Evolutionary conservation across 2,888 invertebrate species (phyloP).

Genomic region (Mythimna albipuncta): DNA sequence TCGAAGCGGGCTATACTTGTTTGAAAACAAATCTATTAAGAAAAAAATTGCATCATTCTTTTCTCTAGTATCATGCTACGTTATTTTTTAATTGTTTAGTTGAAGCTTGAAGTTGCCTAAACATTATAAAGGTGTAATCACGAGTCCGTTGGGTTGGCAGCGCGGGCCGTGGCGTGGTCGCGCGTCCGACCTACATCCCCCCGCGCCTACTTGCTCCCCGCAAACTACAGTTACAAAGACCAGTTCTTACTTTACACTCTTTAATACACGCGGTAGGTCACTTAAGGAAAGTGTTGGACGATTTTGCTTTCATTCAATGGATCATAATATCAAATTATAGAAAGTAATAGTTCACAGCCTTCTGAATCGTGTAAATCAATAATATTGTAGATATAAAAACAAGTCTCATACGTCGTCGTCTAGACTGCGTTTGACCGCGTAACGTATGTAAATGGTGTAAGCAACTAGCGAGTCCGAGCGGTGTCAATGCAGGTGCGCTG

Average conservation of each 20-base stretch:
- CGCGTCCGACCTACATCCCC: slow-evolving; percentile 81
- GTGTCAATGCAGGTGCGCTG: slow-evolving; percentile 15
- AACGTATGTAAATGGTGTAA: slow-evolving; percentile 40
- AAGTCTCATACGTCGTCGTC: slow-evolving; percentile 37
- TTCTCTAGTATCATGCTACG: slow-evolving; percentile 25
- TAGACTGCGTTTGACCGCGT: slow-evolving; percentile 55
- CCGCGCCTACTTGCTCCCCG: slow-evolving; percentile 65
- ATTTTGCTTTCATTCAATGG: slow-evolving; percentile 89
- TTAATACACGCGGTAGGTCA: slow-evolving; percentile 82
- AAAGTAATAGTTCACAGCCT: slow-evolving; percentile 83
- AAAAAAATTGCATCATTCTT: slow-evolving; percentile 61
- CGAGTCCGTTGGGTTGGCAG: slow-evolving; percentile 33
- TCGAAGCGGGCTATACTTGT: slow-evolving; percentile 53
- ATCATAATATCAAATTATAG: slow-evolving; percentile 77
- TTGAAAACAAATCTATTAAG: slow-evolving; percentile 67
- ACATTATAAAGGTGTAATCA: slow-evolving; percentile 52
- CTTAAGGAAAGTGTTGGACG: slow-evolving; percentile 87
- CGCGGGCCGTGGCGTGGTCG: slow-evolving; percentile 60
- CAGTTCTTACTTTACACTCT: slow-evolving; percentile 83
- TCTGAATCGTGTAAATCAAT: slow-evolving; percentile 70
- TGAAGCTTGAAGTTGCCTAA: slow-evolving; percentile 11
- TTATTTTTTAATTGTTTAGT: slow-evolving; percentile 8
- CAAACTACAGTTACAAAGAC: slow-evolving; percentile 85
- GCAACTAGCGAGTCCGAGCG: slow-evolving; percentile 3
- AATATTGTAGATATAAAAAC: slow-evolving; percentile 48